Conservation (phyloP, 2,113 vertebrate genomes). For the Octodon degus region DNA sequence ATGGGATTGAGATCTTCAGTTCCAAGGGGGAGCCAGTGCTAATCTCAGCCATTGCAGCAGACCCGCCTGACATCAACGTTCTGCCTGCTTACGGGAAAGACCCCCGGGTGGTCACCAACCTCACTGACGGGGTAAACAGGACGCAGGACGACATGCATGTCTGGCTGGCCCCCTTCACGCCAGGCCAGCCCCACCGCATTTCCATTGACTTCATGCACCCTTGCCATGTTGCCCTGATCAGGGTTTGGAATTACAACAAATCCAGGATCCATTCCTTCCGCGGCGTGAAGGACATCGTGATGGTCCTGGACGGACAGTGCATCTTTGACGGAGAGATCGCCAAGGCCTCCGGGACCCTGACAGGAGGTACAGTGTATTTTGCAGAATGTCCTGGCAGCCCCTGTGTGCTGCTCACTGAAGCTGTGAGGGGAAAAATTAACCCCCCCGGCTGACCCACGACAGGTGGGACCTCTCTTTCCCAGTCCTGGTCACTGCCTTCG, state of each 20-base stretch:
- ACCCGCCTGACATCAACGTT: slow-evolving; percentile 96
- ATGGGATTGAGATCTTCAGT: slow-evolving; percentile 95
- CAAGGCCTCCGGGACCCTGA: slow-evolving; percentile 95
- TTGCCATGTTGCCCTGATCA: slow-evolving; percentile 95
- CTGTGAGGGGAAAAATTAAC: background rate
- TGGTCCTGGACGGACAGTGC: slow-evolving; percentile 90
- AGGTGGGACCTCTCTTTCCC: background rate
- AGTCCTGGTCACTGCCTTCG: background rate
- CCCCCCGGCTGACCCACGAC: background rate
- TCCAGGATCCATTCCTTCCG: slow-evolving; percentile 98
- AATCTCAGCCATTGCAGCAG: slow-evolving; percentile 88
- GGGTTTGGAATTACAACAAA: slow-evolving; percentile 99
- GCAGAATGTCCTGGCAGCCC: background rate
- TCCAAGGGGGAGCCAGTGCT: slow-evolving; percentile 92
- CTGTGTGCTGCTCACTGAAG: background rate
- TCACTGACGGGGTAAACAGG: slow-evolving; percentile 93
- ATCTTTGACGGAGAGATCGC: slow-evolving; percentile 98
- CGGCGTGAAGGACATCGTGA: slow-evolving; percentile 93
- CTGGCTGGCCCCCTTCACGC: slow-evolving; percentile 96
- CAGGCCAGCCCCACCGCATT: slow-evolving; percentile 90
- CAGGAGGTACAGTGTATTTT: slow-evolving; percentile 89
- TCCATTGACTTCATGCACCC: slow-evolving; percentile 90
- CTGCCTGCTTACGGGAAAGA: slow-evolving; percentile 94
- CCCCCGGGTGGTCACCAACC: slow-evolving; percentile 91
- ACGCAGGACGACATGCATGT: slow-evolving; percentile 99